Evolutionary conservation across 2,888 invertebrate genomes (phyloP).

Genomic region (Agonopterix alstromeriana): DNA sequence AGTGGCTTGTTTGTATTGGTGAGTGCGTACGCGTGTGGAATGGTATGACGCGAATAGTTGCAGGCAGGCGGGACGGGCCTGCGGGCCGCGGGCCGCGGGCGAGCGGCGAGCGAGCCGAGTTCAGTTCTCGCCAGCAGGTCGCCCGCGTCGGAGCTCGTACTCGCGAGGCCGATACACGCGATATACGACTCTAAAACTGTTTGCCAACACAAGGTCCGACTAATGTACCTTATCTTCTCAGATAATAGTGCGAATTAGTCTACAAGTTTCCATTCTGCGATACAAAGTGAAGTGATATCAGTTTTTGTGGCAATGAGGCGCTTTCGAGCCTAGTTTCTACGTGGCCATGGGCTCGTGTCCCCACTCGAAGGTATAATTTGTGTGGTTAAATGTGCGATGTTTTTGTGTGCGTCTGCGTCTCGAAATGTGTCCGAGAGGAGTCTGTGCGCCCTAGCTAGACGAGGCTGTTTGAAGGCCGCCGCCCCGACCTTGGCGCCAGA

Average conservation of each 20-base stretch:
- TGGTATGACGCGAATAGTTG: slow-evolving; percentile 69
- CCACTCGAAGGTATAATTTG: slow-evolving; percentile 60
- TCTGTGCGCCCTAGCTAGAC: slow-evolving; percentile 51
- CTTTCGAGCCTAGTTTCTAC: slow-evolving; percentile 52
- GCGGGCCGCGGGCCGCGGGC: slow-evolving; percentile 25
- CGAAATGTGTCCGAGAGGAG: slow-evolving; percentile 46
- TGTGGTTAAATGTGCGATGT: slow-evolving; percentile 45
- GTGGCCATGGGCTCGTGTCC: slow-evolving; percentile 68
- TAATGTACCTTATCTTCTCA: slow-evolving; percentile 57
- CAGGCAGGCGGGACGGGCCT: slow-evolving; percentile 31
- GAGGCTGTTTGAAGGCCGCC: slow-evolving; percentile 74
- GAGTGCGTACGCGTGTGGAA: slow-evolving; percentile 65
- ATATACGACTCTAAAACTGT: slow-evolving; percentile 28
- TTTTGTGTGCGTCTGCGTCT: slow-evolving; percentile 43
- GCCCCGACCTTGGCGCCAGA: slow-evolving; percentile 70
- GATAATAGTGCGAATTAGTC: slow-evolving; percentile 67
- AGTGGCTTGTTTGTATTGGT: slow-evolving; percentile 61
- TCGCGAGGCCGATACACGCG: slow-evolving; percentile 53
- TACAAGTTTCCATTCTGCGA: slow-evolving; percentile 28
- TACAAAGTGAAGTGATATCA: slow-evolving; percentile 40
- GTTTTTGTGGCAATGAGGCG: slow-evolving; percentile 43
- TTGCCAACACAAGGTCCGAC: slow-evolving; percentile 34
- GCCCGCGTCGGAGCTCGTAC: slow-evolving; percentile 56
- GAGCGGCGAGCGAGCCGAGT: slow-evolving; percentile 8
- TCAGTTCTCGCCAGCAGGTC: slow-evolving; percentile 57